Evolutionary conservation across 2,113 vertebrate genomes (phyloP).

Genomic region (Drymodes brunneopygia): DNA sequence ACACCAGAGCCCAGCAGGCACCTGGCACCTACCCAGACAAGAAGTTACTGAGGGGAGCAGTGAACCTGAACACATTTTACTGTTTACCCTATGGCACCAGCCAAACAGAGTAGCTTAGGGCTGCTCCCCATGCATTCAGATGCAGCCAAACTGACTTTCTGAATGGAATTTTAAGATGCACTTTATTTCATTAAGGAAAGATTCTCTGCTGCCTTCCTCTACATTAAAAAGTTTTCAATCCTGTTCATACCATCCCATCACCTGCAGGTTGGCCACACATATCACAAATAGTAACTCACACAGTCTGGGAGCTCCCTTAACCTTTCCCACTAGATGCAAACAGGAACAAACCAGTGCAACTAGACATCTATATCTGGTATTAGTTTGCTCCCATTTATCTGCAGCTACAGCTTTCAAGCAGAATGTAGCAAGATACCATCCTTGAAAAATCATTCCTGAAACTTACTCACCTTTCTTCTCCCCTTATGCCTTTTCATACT

Average conservation of each 20-base stretch:
- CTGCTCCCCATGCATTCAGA: neutral
- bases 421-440: neutral
- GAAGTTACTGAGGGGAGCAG: neutral
- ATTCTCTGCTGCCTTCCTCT: neutral
- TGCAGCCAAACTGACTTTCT: neutral
- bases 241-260: neutral
- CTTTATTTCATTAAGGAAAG: neutral
- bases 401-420: neutral
- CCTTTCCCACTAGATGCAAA: neutral
- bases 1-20: neutral
- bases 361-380: neutral
- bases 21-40: neutral
- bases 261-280: accelerated
- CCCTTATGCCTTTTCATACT: neutral
- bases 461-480: neutral
- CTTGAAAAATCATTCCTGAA: neutral
- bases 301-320: neutral
- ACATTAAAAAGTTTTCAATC: neutral
- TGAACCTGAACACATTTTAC: neutral
- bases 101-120: neutral
- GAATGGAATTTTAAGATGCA: neutral
- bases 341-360: neutral
- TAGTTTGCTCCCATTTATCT: neutral
- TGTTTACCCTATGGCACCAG: neutral
- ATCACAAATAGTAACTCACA: neutral